Evolutionary conservation across 2,888 invertebrate genomes (phyloP).

Genomic region (Rhogogaster chlorosoma): DNA sequence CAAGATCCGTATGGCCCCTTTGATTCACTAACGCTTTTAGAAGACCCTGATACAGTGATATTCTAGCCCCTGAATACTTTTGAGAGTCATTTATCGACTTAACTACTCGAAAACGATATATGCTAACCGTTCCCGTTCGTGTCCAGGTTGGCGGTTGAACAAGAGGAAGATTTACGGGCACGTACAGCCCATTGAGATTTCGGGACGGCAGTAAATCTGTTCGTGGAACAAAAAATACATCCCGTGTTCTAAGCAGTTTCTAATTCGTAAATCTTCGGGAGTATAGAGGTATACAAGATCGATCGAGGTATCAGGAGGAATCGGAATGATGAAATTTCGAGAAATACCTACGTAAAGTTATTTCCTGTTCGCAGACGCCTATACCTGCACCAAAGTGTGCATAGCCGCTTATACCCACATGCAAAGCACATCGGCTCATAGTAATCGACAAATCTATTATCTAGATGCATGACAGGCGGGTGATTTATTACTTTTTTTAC

Average conservation of each 20-base stretch:
- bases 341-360: neutral
- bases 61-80: neutral
- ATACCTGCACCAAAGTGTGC: neutral
- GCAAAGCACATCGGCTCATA: neutral
- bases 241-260: neutral
- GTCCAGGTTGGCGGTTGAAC: neutral
- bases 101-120: slow-evolving; percentile 13
- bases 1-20: neutral
- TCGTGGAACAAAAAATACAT: neutral
- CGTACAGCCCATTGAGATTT: slow-evolving; percentile 28
- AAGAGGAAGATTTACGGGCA: slow-evolving; percentile 17
- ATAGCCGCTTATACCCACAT: neutral
- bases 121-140: neutral
- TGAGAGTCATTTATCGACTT: neutral
- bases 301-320: neutral
- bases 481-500: slow-evolving; percentile 37
- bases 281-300: neutral
- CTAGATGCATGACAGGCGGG: slow-evolving; percentile 16
- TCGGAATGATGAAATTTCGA: neutral
- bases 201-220: slow-evolving; percentile 6
- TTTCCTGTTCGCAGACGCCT: neutral
- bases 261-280: neutral
- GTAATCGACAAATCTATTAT: slow-evolving; percentile 47
- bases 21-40: neutral
- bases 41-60: neutral